phyloP scores from a whole-genome alignment of 2,113 vertebrate genomes.

The Pelecanoides urinatrix region DNA sequence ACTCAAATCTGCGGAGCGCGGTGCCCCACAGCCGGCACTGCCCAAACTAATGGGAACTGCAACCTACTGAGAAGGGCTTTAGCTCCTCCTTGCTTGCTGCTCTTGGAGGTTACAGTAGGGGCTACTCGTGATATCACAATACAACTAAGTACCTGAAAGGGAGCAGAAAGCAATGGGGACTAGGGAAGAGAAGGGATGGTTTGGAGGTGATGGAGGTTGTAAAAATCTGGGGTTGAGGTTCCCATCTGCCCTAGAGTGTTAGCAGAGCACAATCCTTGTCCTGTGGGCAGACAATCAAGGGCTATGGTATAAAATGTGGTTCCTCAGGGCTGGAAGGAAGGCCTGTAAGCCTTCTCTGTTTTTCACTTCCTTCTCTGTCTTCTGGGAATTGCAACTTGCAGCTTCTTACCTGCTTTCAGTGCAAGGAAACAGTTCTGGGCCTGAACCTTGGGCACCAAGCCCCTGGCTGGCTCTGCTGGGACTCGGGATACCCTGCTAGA shows the following conservation, averaged over 20 bases:
- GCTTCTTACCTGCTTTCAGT: not conserved
- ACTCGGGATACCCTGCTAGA: not conserved
- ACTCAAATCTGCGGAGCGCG: rapidly evolving
- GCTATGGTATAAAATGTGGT: not conserved
- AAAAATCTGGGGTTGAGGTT: not conserved
- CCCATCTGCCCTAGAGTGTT: not conserved
- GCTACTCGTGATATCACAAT: not conserved
- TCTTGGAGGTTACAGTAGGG: not conserved
- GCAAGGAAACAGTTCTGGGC: not conserved
- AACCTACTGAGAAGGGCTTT: not conserved
- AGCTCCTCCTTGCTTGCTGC: not conserved
- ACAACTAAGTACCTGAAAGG: not conserved
- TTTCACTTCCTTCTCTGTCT: not conserved
- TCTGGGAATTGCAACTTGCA: not conserved
- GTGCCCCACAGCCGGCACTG: not conserved
- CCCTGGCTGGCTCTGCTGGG: not conserved
- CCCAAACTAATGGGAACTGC: too few species aligned
- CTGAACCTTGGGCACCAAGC: not conserved
- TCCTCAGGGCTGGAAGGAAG: not conserved
- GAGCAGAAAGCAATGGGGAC: not conserved
- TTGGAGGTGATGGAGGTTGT: not conserved
- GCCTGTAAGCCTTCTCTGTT: not conserved
- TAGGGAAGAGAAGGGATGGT: not conserved
- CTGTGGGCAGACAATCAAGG: not conserved
- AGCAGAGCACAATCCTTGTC: not conserved